Evolutionary conservation across 2,113 vertebrate genomes (phyloP).

Genomic region (Sula dactylatra): DNA sequence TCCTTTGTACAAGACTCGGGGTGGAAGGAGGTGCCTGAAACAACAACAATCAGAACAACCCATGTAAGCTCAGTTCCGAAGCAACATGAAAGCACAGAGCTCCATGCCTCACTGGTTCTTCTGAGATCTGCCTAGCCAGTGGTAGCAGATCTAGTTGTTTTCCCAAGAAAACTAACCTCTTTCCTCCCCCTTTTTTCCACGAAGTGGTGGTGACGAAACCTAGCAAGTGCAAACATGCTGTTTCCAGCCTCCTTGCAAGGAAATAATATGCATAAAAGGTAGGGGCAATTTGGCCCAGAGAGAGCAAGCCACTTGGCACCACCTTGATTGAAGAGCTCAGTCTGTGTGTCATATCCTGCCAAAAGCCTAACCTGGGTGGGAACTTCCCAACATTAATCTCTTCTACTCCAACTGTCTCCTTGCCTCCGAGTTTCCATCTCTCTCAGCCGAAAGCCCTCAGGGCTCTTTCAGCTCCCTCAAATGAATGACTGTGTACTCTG

Average conservation of each 20-base stretch:
- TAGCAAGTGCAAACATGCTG: background rate
- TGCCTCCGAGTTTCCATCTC: background rate
- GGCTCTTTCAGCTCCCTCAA: conserved; percentile 1
- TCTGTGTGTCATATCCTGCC: conserved; percentile 21
- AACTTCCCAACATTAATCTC: conserved; percentile 41
- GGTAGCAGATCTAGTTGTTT: background rate
- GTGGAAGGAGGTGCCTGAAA: background rate
- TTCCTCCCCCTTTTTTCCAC: background rate
- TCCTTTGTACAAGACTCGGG: background rate
- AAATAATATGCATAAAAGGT: background rate
- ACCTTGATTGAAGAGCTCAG: background rate
- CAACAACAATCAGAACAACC: background rate
- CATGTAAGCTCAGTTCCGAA: background rate
- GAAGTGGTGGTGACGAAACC: background rate
- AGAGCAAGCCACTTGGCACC: conserved; percentile 16
- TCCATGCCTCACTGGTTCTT: background rate
- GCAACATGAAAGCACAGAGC: background rate
- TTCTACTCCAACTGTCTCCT: background rate
- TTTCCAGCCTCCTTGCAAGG: background rate
- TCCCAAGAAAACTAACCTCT: background rate
- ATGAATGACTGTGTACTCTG: background rate
- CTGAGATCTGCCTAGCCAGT: background rate
- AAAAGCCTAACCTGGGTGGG: background rate
- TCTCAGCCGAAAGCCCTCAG: background rate
- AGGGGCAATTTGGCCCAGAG: conserved; percentile 10